Evolutionary conservation across 2,113 vertebrate genomes (phyloP).

Genomic region (Parus major): DNA sequence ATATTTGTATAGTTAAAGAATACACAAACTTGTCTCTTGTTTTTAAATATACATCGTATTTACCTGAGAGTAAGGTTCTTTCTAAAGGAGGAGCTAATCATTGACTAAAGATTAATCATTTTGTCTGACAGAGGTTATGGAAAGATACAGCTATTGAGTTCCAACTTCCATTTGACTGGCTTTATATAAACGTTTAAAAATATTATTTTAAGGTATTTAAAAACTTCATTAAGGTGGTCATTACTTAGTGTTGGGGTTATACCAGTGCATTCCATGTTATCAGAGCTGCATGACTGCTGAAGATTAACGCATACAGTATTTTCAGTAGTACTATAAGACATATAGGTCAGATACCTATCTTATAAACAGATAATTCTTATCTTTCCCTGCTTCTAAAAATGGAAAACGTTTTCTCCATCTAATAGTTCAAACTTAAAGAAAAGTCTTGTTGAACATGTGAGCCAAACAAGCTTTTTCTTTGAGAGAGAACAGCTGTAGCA

Average conservation of each 20-base stretch:
- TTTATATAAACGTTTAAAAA: neutral
- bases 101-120: neutral
- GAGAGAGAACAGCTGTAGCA: fast-evolving
- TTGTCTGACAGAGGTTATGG: neutral
- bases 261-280: neutral
- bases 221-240: neutral
- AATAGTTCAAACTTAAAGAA: neutral
- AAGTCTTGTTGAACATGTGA: neutral
- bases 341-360: neutral
- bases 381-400: neutral
- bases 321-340: neutral
- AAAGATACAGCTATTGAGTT: neutral
- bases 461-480: neutral
- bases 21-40: neutral
- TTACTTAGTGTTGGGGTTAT: neutral
- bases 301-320: neutral
- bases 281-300: neutral
- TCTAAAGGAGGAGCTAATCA: neutral
- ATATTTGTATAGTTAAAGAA: neutral
- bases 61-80: neutral
- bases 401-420: neutral
- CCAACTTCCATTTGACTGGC: neutral
- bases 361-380: neutral
- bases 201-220: neutral
- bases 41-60: neutral